A percentile compares a stretch with the other conserved stretches of the same genome.
Evolutionary conservation across 2,888 invertebrate species (phyloP).

Genomic region (Leucophenga montana): DNA sequence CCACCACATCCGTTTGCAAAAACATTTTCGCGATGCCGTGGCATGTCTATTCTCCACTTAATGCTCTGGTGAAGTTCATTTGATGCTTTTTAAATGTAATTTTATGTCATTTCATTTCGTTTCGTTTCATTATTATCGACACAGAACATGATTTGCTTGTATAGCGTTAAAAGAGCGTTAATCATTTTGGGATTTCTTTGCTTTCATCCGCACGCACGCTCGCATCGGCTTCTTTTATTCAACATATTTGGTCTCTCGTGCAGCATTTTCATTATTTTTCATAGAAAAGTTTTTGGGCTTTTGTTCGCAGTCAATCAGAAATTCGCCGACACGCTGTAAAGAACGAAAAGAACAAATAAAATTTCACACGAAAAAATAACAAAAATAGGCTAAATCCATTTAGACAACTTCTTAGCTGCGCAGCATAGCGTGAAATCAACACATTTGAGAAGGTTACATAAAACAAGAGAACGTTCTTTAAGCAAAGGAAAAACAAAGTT

Average conservation of each 20-base stretch:
- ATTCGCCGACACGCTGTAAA: background rate
- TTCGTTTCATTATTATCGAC: constrained; percentile 20
- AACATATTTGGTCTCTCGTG: background rate
- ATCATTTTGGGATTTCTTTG: constrained; percentile 26
- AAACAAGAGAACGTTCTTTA: background rate
- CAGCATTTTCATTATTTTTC: constrained; percentile 11
- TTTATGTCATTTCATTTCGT: constrained; percentile 24
- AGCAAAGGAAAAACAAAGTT: background rate
- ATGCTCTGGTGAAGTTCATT: constrained; percentile 33
- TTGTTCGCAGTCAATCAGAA: constrained; percentile 6
- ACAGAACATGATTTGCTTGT: constrained; percentile 15
- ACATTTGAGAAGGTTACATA: background rate
- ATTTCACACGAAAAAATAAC: background rate
- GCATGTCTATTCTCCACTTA: constrained; percentile 29
- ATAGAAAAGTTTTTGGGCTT: background rate
- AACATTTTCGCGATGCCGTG: constrained; percentile 43
- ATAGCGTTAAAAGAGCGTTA: constrained; percentile 24
- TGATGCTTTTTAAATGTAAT: constrained; percentile 23
- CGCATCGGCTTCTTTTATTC: background rate
- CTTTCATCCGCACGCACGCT: background rate
- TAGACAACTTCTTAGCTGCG: background rate
- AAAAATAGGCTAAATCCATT: background rate
- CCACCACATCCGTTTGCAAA: background rate
- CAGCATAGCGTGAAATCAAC: constrained; percentile 3
- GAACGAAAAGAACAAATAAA: background rate